Conservation (phyloP, 2,888 invertebrate species). For the Hylaea fasciaria region DNA sequence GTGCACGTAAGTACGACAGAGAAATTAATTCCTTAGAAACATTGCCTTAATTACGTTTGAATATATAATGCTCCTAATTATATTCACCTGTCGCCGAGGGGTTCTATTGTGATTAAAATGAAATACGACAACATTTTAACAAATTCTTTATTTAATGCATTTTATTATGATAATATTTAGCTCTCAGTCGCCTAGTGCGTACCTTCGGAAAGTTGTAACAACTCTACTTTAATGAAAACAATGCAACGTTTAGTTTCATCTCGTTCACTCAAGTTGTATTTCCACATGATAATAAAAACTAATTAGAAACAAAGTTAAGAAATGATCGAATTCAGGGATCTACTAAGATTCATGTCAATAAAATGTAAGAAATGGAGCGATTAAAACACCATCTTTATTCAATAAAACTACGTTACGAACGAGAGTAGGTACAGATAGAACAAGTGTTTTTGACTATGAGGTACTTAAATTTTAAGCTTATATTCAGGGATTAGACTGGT, state of each 20-base stretch:
- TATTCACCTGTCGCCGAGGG: conserved; percentile 1
- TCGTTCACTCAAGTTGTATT: conserved; percentile 35
- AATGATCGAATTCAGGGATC: no score
- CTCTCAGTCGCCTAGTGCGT: conserved; percentile 85
- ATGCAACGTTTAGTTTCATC: conserved; percentile 39
- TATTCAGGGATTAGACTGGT: not conserved
- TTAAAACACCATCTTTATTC: conserved; percentile 15
- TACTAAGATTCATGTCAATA: not conserved
- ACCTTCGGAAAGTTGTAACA: conserved; percentile 85
- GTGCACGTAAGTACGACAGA: conserved; percentile 86
- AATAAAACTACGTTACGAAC: not conserved
- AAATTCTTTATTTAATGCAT: conserved; percentile 84
- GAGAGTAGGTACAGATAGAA: not conserved
- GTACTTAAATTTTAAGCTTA: not conserved
- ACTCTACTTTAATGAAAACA: conserved; percentile 63
- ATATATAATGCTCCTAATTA: not conserved
- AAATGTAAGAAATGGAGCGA: not conserved
- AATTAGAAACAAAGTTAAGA: conserved; percentile 5
- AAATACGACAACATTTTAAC: conserved; percentile 73
- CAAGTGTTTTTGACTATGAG: not conserved
- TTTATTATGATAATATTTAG: conserved; percentile 83
- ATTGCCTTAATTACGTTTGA: not conserved
- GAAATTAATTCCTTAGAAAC: conserved; percentile 9
- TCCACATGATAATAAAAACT: conserved; percentile 7
- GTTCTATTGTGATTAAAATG: conserved; percentile 28